Conservation (phyloP, 2,888 invertebrate species). For the Lithophane leautieri region DNA sequence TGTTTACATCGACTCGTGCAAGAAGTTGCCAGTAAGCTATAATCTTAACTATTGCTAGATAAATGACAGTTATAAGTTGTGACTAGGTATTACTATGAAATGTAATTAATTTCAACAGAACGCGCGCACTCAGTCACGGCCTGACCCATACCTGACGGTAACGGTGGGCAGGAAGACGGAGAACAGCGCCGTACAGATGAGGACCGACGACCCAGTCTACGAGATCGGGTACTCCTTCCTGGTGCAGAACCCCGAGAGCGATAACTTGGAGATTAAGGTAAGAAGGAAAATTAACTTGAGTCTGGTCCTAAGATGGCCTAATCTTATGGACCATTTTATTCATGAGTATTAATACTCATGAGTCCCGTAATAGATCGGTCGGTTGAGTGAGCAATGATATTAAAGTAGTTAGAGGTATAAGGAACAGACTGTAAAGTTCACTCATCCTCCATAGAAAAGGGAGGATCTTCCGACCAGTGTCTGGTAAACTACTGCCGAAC, state of each 20-base stretch:
- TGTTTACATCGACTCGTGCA: conserved; percentile 97
- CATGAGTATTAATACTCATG: neutral
- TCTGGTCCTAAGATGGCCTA: neutral
- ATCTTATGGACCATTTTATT: neutral
- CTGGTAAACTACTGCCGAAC: too few species aligned
- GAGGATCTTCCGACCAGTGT: too few species aligned
- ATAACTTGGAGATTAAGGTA: conserved; percentile 95
- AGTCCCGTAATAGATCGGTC: neutral
- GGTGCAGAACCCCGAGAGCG: conserved; percentile 97
- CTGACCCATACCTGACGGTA: conserved; percentile 96
- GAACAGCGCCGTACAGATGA: conserved; percentile 93
- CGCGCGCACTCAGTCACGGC: conserved; percentile 92
- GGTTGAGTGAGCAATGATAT: neutral
- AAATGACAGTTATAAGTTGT: neutral
- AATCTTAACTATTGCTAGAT: neutral
- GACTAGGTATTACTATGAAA: neutral
- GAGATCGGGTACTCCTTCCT: conserved; percentile 98
- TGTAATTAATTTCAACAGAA: conserved; percentile 84
- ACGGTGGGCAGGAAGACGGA: conserved; percentile 94
- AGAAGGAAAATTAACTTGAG: neutral
- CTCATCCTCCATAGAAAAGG: too few species aligned
- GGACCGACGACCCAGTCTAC: conserved; percentile 97
- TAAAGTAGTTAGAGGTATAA: too few species aligned
- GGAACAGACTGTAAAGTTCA: too few species aligned
- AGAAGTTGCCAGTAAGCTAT: conserved; percentile 95